Percentiles rank a stretch among this genome's conserved stretches.
Conservation (phyloP, 2,113 vertebrate genomes). For the Rhagologus leucostigma region DNA sequence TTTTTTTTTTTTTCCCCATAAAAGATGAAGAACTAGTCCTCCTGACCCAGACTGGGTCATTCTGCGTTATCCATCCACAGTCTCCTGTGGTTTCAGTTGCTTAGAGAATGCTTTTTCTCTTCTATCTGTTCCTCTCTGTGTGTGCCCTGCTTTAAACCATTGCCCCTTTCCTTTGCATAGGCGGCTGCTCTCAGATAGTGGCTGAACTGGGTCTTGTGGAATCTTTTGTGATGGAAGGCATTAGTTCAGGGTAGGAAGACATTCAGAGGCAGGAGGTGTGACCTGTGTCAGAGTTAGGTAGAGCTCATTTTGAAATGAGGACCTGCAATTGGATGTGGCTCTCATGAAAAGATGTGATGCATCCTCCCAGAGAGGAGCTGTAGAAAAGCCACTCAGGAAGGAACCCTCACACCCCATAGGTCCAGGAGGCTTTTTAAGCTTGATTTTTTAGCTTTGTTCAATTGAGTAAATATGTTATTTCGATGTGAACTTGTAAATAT, state of each 20-base stretch:
- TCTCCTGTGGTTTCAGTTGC: slow-evolving; percentile 11
- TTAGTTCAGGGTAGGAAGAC: slow-evolving; percentile 6
- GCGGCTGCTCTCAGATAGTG: neutral
- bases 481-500: neutral
- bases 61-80: neutral
- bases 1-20: neutral
- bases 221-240: neutral
- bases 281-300: neutral
- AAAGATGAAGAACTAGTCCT: neutral
- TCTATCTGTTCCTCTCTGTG: neutral
- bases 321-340: neutral
- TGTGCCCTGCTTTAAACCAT: neutral
- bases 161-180: neutral
- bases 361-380: neutral
- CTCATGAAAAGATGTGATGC: neutral
- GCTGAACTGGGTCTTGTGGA: neutral
- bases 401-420: neutral
- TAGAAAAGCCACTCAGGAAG: neutral
- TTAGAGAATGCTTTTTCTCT: slow-evolving; percentile 1
- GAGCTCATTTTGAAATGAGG: neutral
- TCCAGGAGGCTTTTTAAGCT: neutral
- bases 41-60: slow-evolving; percentile 7
- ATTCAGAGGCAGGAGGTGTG: neutral
- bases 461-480: neutral
- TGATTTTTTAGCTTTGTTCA: neutral